phyloP scores from a whole-genome alignment of 2,113 vertebrate species.

The Equus przewalskii region DNA sequence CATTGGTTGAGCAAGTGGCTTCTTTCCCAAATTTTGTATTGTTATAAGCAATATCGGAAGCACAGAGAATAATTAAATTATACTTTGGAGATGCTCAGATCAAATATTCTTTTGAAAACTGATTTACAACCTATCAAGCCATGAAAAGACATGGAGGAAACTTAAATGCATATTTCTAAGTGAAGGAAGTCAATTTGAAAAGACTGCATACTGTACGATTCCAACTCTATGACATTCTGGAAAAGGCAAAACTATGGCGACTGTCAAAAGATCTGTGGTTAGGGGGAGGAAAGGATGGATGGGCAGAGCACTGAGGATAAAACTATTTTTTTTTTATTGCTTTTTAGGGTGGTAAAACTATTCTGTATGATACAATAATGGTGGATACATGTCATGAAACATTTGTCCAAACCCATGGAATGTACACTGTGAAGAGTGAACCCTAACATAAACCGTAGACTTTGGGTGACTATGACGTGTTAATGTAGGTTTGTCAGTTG shows the following conservation, averaged over 20 bases:
- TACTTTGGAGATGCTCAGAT: background rate
- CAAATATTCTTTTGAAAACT: constrained; percentile 17
- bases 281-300: background rate
- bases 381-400: background rate
- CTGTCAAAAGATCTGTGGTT: no score
- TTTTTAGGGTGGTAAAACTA: background rate
- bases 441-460: background rate
- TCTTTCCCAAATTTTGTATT: background rate
- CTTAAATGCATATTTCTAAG: background rate
- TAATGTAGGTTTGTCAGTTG: background rate
- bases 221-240: background rate
- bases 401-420: background rate
- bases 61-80: background rate
- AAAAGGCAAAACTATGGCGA: background rate
- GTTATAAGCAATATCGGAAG: background rate
- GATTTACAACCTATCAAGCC: background rate
- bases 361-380: background rate
- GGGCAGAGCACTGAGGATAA: background rate
- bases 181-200: background rate
- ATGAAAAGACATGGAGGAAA: background rate
- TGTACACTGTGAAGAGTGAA: background rate
- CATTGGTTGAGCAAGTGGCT: background rate
- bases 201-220: background rate
- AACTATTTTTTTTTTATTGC: no score
- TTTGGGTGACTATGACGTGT: background rate